Evolutionary conservation across 2,113 vertebrate genomes (phyloP).

Genomic region (Motacilla alba): DNA sequence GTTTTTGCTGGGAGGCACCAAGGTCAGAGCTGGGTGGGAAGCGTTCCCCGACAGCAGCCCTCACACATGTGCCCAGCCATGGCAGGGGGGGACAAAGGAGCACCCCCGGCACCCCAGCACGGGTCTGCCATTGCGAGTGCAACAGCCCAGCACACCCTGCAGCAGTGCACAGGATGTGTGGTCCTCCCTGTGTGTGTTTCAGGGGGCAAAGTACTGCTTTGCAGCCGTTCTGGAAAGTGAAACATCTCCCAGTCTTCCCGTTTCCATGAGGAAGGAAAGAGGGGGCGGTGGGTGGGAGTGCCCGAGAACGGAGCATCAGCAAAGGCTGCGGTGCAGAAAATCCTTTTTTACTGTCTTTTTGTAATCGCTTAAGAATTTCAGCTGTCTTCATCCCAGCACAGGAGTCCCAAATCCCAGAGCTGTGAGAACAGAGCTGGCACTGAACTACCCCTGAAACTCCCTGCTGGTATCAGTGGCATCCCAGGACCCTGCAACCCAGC

Average conservation of each 20-base stretch:
- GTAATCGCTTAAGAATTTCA: constrained; percentile 24
- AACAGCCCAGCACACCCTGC: not conserved
- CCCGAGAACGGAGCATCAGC: not conserved
- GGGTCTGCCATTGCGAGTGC: accelerated
- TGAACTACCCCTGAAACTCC: not conserved
- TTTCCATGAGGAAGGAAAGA: constrained; percentile 34
- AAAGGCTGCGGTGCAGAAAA: not conserved
- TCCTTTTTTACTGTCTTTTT: not conserved
- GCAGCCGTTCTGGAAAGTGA: not conserved
- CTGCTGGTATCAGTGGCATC: not conserved
- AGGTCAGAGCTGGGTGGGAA: constrained; percentile 45
- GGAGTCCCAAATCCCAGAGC: not conserved
- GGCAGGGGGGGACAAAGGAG: not conserved
- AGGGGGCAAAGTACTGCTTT: not conserved
- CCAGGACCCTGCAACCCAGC: not conserved
- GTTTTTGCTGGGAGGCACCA: constrained; percentile 15
- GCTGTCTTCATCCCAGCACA: not conserved
- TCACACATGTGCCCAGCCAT: not conserved
- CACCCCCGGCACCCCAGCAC: accelerated
- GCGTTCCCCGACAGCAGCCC: not conserved
- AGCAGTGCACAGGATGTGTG: accelerated
- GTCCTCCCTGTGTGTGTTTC: not conserved
- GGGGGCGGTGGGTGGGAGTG: constrained; percentile 10
- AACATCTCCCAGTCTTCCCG: not conserved
- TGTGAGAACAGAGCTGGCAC: constrained; percentile 41